phyloP scores from a whole-genome alignment of 2,797 vertebrate genomes.

The Hoplostethus atlanticus region DNA sequence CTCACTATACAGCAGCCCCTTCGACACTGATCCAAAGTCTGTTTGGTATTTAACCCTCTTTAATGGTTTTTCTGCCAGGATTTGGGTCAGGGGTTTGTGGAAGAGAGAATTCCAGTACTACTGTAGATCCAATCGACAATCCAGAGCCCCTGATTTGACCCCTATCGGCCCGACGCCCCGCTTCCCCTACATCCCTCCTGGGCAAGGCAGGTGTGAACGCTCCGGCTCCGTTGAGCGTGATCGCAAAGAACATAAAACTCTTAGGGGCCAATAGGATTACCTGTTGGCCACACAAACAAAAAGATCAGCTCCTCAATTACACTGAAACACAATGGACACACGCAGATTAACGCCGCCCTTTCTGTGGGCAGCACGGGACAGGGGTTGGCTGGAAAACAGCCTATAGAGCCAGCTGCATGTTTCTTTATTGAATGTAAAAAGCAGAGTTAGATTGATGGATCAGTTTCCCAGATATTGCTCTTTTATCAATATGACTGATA shows the following conservation, averaged over 20 bases:
- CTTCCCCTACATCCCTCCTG: neutral
- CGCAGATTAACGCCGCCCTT: slow-evolving; percentile 10
- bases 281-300: slow-evolving; percentile 73
- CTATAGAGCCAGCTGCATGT: no score
- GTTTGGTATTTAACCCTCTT: slow-evolving; percentile 66
- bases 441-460: no score
- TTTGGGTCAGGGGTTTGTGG: slow-evolving; percentile 71
- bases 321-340: slow-evolving; percentile 24
- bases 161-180: slow-evolving; percentile 3
- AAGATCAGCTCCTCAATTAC: slow-evolving; percentile 68
- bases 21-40: slow-evolving; percentile 70
- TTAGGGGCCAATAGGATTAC: slow-evolving; percentile 78
- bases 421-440: no score
- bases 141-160: slow-evolving; percentile 11
- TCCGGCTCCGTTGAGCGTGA: slow-evolving; percentile 43
- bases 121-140: slow-evolving; percentile 21
- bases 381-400: no score
- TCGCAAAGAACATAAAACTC: slow-evolving; percentile 70
- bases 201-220: slow-evolving; percentile 49
- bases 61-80: slow-evolving; percentile 59
- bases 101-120: slow-evolving; percentile 42
- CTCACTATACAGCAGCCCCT: slow-evolving; percentile 54
- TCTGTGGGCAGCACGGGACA: neutral
- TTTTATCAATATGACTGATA: no score
- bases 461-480: no score